Percentiles rank a stretch among this genome's conserved stretches.
phyloP scores from a whole-genome alignment of 2,113 vertebrate species.

The Hystrix cristata region DNA sequence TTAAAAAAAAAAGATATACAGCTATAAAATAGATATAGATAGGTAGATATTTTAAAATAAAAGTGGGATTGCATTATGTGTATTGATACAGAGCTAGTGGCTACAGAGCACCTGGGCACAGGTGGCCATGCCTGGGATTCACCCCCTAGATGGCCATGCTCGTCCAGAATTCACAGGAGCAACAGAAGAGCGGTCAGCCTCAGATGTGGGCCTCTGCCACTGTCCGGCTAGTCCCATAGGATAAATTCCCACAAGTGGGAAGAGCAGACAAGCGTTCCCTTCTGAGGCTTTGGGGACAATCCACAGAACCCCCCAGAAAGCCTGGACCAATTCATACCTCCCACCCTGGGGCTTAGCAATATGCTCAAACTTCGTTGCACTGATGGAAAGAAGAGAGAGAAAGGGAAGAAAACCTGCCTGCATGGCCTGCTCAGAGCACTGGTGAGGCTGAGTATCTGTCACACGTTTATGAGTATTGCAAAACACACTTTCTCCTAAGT shows the following conservation, averaged over 20 bases:
- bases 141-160: not conserved
- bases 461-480: not conserved
- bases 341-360: not conserved
- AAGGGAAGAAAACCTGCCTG: not conserved
- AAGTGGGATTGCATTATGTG: not conserved
- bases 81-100: not conserved
- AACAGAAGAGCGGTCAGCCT: not conserved
- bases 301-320: not conserved
- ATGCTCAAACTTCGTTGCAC: not conserved
- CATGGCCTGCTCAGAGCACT: not conserved
- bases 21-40: not conserved
- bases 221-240: not conserved
- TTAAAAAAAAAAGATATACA: not conserved
- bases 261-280: rapidly evolving
- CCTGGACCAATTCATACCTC: not conserved
- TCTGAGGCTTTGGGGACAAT: too few relatives aligned
- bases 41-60: not conserved
- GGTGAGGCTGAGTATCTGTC: not conserved
- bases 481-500: not conserved
- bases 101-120: not conserved
- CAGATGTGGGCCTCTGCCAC: not conserved
- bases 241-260: not conserved
- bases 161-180: not conserved
- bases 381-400: not conserved
- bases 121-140: not conserved